Evolutionary conservation across 1,140 invertebrate species (phyloP), one percentile per base, ranked within the genome.

Genomic region (Globodera rostochiensis): DNA sequence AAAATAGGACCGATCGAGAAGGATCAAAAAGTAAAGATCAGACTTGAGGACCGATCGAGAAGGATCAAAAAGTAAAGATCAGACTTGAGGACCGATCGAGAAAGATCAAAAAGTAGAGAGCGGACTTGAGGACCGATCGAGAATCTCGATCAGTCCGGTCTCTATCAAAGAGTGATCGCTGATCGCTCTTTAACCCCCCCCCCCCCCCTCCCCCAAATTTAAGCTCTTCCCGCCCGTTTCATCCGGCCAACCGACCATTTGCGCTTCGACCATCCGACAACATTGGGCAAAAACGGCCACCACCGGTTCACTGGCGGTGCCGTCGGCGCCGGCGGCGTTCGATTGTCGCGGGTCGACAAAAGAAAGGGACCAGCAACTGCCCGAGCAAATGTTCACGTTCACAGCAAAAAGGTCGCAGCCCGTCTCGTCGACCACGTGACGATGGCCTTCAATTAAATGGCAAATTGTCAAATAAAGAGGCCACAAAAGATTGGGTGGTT

Each of bases 361-460:
- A 36, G 69, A 71, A 19, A 71, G 46, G n/a, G 69, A 71, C 69
- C 25, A 47, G 21, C 69, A 71, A 71, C 69, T 47, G 46, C 69
- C 69, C 69, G 69, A 71, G 21, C 69, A 71, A 47, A 71, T 71
- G 69, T 71, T 71, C 69, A 71, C 69, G n/a, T 71, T 71, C 69
- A 71, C 69, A 19, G 69, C 69, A 19, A 71, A 71, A 36, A 71
- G 69, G 69, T 71, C 69, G 69, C 69, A 71, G 69, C 69, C 69
- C 69, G 19, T 47, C 25, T 71, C 69, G 69, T 71, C 69, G 7
- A 71, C n/a, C 21, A 71, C 69, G 25, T 71, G 25, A 19, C 69
- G 69, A 47, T 71, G 69, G 69, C 69, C 69, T 71, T 36, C 9
- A 60, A 13, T 45, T 21, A 19, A n/a, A 5, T 70, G 7, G 7